phyloP scores from a whole-genome alignment of 2,797 vertebrate genomes.

The Falco concolor region DNA sequence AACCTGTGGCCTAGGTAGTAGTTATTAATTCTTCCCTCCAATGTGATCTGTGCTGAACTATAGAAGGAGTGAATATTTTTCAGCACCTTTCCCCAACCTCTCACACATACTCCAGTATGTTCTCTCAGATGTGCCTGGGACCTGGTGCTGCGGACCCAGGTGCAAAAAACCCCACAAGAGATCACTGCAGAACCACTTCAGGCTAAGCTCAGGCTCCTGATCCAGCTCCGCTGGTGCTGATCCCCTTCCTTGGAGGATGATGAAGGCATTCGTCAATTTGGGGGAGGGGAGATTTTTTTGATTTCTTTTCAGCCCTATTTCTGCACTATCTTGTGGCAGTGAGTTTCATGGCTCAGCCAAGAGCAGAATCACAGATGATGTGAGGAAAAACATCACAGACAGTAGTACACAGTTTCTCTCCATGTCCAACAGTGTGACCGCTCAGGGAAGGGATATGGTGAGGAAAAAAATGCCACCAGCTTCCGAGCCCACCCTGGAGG shows the following conservation, averaged over 20 bases:
- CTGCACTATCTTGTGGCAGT: not conserved
- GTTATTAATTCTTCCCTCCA: constrained; percentile 10
- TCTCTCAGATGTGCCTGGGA: not conserved
- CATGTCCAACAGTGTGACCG: not conserved
- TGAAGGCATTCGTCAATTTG: not conserved
- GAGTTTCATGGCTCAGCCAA: not conserved
- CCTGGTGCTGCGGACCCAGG: not conserved
- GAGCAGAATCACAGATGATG: not conserved
- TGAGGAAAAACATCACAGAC: not conserved
- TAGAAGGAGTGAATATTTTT: not conserved
- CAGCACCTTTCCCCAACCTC: not conserved
- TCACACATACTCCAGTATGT: not conserved
- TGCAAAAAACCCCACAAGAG: not conserved
- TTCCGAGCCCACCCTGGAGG: not conserved
- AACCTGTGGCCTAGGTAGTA: not conserved
- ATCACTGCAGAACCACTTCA: not conserved
- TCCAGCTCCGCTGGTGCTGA: not conserved
- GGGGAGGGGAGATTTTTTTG: not conserved
- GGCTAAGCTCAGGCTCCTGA: not conserved
- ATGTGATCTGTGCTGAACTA: not conserved
- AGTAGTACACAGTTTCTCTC: not conserved
- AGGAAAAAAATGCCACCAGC: not conserved
- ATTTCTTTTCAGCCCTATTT: not conserved
- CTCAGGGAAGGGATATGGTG: not conserved
- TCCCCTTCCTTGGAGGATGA: not conserved